Conservation (phyloP, 2,113 vertebrate species). For the Petrocephalus zakoni region DNA sequence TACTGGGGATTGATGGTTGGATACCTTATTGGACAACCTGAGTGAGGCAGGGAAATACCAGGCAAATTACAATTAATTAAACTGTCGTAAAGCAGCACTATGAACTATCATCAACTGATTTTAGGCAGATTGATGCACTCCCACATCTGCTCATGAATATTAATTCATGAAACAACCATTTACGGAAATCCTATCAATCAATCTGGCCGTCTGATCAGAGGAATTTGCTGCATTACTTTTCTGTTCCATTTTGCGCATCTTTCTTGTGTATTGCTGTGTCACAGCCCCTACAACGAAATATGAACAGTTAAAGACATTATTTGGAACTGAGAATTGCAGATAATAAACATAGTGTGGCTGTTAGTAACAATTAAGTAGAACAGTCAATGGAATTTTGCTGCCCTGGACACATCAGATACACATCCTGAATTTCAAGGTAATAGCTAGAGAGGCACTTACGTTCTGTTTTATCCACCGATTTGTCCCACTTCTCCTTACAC, state of each 20-base stretch:
- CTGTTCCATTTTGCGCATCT: too few species aligned
- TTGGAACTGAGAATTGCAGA: not conserved
- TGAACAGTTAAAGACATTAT: not conserved
- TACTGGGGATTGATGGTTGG: not conserved
- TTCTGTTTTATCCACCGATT: not conserved
- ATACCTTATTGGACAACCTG: fast-evolving
- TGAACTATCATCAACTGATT: not conserved
- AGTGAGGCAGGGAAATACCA: not conserved
- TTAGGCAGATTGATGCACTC: not conserved
- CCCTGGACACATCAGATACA: not conserved
- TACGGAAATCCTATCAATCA: not conserved
- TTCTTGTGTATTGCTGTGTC: too few species aligned
- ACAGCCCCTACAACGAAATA: not conserved
- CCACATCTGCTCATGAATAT: not conserved
- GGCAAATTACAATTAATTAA: not conserved
- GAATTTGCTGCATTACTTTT: not conserved
- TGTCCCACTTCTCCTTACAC: not conserved
- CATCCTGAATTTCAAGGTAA: not conserved
- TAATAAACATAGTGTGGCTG: not conserved
- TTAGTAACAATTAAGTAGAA: not conserved
- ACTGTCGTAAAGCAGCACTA: not conserved
- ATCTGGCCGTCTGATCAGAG: not conserved
- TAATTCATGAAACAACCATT: not conserved
- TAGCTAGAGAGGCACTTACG: not conserved
- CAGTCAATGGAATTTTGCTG: not conserved